These are phyloP conservation scores for Cirrhinus mrigala DNA, from an alignment of 2,797 vertebrate species.

Conservation along the genomic window DNA sequence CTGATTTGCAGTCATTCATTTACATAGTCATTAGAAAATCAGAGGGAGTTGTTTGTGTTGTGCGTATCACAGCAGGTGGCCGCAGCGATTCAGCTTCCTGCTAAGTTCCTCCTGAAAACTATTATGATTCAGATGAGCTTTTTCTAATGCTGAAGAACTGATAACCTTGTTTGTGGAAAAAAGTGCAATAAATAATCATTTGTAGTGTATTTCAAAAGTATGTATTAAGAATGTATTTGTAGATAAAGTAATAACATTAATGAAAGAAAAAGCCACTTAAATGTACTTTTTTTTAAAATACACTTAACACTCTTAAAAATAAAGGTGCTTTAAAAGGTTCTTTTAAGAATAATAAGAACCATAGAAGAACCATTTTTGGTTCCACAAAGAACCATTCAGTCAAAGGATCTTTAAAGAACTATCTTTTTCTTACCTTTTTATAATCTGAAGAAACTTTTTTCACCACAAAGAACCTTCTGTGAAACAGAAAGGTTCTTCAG, in stretches of 20 bases:
- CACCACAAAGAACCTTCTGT: too few relatives aligned
- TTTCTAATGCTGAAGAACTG: not conserved
- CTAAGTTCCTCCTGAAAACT: not conserved
- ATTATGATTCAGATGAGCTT: not conserved
- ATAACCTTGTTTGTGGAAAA: not conserved
- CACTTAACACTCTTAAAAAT: too few relatives aligned
- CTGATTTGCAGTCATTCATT: not conserved
- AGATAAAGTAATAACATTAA: not conserved
- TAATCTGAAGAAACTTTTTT: too few relatives aligned
- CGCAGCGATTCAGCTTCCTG: not conserved
- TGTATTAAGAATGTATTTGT: not conserved
- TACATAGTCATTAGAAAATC: conserved; percentile 10
- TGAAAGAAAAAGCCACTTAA: not conserved
- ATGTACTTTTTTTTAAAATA: not conserved
- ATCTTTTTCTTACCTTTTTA: too few relatives aligned
- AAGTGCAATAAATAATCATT: not conserved
- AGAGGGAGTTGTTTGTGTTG: not conserved
- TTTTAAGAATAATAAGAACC: too few relatives aligned
- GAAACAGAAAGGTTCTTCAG: too few relatives aligned
- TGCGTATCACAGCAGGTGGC: not conserved
- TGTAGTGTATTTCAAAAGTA: not conserved
- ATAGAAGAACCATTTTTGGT: too few relatives aligned
- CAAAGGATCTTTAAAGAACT: too few relatives aligned
- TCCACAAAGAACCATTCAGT: too few relatives aligned
- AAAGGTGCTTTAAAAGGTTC: too few relatives aligned